Conservation (phyloP, 2,888 invertebrate species). For the Orthosia cruda region DNA sequence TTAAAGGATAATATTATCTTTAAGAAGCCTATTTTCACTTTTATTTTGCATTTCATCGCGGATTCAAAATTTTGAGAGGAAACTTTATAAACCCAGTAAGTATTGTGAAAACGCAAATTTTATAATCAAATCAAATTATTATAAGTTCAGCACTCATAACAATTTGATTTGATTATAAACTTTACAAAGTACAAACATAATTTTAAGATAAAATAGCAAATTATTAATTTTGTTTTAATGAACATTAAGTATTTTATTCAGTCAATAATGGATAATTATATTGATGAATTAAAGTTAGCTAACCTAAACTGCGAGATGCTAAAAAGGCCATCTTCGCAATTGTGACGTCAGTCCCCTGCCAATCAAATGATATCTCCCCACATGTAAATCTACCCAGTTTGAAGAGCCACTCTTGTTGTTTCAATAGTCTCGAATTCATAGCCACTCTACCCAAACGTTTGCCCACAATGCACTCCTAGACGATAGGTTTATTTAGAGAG, state of each 20-base stretch:
- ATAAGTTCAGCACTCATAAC: background rate
- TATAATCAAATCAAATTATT: constrained; percentile 4
- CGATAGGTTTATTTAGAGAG: constrained; percentile 39
- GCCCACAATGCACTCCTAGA: constrained; percentile 37
- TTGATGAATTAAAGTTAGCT: too few relatives aligned
- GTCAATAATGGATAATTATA: too few relatives aligned
- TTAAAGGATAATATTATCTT: constrained; percentile 15
- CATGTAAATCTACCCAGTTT: too few relatives aligned
- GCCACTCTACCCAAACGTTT: constrained; percentile 23
- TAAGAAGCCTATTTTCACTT: constrained; percentile 14
- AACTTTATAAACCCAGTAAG: constrained; percentile 2
- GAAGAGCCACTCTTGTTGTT: background rate
- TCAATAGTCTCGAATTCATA: constrained; percentile 28
- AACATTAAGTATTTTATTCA: too few relatives aligned
- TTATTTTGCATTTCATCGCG: background rate
- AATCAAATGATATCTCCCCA: too few relatives aligned
- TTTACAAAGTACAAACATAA: background rate
- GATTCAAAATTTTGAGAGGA: background rate
- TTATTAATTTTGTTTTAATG: too few relatives aligned
- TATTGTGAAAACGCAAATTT: constrained; percentile 15
- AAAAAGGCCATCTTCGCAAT: too few relatives aligned
- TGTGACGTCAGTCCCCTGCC: too few relatives aligned
- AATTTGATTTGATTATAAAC: too few relatives aligned
- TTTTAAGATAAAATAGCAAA: too few relatives aligned
- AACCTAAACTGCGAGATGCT: too few relatives aligned